Evolutionary conservation across 1,140 invertebrate genomes (phyloP).

Genomic region (Drosophila sp.): DNA sequence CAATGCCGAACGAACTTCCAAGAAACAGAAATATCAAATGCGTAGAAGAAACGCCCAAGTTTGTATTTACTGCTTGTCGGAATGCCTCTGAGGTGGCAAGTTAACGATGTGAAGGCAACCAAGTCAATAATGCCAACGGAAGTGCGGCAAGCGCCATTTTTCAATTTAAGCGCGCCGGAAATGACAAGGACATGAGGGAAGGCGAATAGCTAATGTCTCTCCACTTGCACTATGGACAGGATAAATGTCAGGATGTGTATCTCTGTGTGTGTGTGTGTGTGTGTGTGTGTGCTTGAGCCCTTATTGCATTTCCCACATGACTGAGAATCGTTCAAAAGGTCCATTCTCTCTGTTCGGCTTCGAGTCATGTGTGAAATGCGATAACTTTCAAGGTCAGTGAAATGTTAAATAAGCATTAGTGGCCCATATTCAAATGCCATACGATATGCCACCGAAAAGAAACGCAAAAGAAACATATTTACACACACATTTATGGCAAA

Average conservation of each 20-base stretch:
- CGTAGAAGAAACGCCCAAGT: constrained; percentile 45
- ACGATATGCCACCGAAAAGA: constrained; percentile 30
- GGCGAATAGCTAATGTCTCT: constrained; percentile 25
- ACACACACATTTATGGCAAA: constrained; percentile 37
- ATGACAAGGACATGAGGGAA: constrained; percentile 43
- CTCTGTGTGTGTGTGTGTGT: not conserved
- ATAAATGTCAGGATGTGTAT: not conserved
- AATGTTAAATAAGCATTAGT: constrained; percentile 73
- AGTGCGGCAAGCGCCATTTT: constrained; percentile 73
- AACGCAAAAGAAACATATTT: constrained; percentile 28
- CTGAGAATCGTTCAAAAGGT: constrained; percentile 26
- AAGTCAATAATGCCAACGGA: constrained; percentile 66
- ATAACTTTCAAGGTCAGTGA: constrained; percentile 65
- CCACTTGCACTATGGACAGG: constrained; percentile 1
- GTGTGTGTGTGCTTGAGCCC: not conserved
- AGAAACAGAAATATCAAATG: constrained; percentile 32
- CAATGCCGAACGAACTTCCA: constrained; percentile 20
- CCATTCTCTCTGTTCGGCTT: constrained; percentile 3
- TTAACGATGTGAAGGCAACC: constrained; percentile 57
- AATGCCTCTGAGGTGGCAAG: constrained; percentile 51
- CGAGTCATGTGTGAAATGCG: constrained; percentile 48
- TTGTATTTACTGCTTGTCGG: constrained; percentile 19
- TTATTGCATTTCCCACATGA: constrained; percentile 61
- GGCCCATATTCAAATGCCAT: constrained; percentile 51
- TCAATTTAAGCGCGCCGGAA: constrained; percentile 70